Evolutionary conservation across 53 echinoderm and acorn worm genomes (phyloP).

Genomic region (Henricia sp.): DNA sequence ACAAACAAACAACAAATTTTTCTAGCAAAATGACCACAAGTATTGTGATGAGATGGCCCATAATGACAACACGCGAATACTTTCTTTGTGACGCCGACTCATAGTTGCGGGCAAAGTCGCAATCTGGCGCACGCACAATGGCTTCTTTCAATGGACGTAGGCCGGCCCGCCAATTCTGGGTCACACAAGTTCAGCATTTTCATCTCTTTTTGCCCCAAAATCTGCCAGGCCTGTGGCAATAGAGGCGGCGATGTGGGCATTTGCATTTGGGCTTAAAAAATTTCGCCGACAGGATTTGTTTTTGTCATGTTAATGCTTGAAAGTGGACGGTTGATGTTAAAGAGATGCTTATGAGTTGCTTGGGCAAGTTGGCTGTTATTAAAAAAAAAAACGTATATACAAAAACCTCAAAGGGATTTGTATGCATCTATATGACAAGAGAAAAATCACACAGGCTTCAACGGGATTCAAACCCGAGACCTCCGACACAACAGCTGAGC

Average conservation of each 20-base stretch:
- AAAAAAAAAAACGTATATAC: too few relatives aligned
- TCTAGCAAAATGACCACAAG: too few relatives aligned
- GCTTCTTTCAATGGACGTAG: constrained; percentile 2
- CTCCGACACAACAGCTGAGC: too few relatives aligned
- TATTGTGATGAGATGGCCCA: too few relatives aligned
- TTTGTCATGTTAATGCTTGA: constrained; percentile 36
- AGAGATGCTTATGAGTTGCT: too few relatives aligned
- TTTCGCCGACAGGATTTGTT: not conserved
- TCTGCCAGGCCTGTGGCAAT: not conserved
- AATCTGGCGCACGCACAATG: constrained; percentile 51
- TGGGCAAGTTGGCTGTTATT: too few relatives aligned
- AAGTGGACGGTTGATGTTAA: not conserved
- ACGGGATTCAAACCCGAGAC: too few relatives aligned
- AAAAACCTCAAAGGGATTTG: too few relatives aligned
- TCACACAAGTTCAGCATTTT: constrained; percentile 40
- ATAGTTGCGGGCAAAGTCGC: constrained; percentile 25
- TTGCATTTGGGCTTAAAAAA: constrained; percentile 45
- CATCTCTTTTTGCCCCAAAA: not conserved
- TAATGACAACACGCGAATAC: too few relatives aligned
- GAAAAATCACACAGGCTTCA: too few relatives aligned
- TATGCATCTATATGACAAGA: too few relatives aligned
- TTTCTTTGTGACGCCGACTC: not conserved
- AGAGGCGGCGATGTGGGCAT: constrained; percentile 3
- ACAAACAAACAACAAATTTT: too few relatives aligned
- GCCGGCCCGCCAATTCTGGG: constrained; percentile 35